Percentiles rank a stretch among this genome's conserved stretches.
Evolutionary conservation across 2,888 invertebrate genomes (phyloP).

Genomic region (Abrostola tripartita): DNA sequence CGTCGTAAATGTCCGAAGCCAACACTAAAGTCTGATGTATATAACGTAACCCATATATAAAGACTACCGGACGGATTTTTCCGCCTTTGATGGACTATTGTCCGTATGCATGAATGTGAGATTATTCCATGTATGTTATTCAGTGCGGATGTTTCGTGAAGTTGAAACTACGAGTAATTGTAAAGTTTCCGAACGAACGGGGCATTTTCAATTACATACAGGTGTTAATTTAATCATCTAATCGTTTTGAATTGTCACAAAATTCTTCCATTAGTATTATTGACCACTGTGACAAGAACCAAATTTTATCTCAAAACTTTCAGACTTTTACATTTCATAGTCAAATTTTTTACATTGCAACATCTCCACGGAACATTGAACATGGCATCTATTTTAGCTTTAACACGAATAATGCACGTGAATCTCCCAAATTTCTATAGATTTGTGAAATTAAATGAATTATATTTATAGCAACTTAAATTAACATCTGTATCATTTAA

Average conservation of each 20-base stretch:
- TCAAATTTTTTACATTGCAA: constrained; percentile 28
- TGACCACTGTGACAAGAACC: constrained; percentile 41
- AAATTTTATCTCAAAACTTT: constrained; percentile 34
- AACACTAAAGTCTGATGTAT: constrained; percentile 85
- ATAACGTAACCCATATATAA: constrained; percentile 78
- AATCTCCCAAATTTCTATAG: constrained; percentile 29
- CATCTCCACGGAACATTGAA: constrained; percentile 31
- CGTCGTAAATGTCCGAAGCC: constrained; percentile 75
- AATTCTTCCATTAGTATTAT: constrained; percentile 53
- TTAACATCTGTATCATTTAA: constrained; percentile 56
- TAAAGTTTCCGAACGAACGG: constrained; percentile 35
- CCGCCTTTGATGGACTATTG: constrained; percentile 81
- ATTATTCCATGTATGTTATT: constrained; percentile 78
- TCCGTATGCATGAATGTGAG: constrained; percentile 82
- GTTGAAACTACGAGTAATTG: constrained; percentile 49
- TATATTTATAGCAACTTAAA: constrained; percentile 38
- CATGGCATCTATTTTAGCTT: constrained; percentile 49
- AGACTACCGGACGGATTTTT: constrained; percentile 77
- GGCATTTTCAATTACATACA: constrained; percentile 47
- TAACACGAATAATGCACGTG: constrained; percentile 47
- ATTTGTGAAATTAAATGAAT: constrained; percentile 25
- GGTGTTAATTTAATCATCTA: constrained; percentile 56
- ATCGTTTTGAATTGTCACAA: constrained; percentile 44
- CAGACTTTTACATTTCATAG: constrained; percentile 33
- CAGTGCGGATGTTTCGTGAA: constrained; percentile 68